A percentile compares a stretch with the other conserved stretches of the same genome.
phyloP scores from a whole-genome alignment of 2,113 vertebrate species.

The Muntiacus muntjak region DNA sequence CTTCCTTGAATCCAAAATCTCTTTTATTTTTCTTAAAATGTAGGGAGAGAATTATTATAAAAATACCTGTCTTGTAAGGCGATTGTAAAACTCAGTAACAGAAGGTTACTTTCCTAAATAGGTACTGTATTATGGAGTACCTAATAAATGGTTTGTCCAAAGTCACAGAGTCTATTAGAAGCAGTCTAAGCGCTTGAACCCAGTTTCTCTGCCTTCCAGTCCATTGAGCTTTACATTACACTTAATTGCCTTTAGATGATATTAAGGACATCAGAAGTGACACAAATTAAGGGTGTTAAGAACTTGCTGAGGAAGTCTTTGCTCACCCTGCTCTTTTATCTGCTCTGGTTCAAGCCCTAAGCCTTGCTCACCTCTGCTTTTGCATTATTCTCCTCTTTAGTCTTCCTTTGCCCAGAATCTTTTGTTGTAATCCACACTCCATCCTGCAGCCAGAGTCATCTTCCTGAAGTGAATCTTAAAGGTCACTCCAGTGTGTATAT shows the following conservation, averaged over 20 bases:
- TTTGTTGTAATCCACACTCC: neutral
- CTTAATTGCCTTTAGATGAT: neutral
- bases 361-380: neutral
- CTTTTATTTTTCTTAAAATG: neutral
- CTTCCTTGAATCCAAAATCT: neutral
- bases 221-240: neutral
- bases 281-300: neutral
- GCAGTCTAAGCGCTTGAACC: neutral
- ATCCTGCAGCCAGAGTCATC: neutral
- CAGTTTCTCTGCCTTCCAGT: neutral
- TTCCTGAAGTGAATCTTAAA: neutral
- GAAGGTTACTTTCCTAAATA: neutral
- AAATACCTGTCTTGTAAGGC: neutral
- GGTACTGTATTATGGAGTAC: neutral
- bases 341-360: neutral
- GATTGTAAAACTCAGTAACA: neutral
- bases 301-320: neutral
- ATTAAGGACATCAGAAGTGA: neutral
- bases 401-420: neutral
- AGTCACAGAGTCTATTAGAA: neutral
- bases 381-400: accelerated
- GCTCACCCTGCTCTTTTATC: neutral
- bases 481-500: neutral
- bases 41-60: neutral
- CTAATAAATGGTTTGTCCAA: neutral